Evolutionary conservation across 1,140 invertebrate genomes (phyloP).

Genomic region (Drosophila dunni): DNA sequence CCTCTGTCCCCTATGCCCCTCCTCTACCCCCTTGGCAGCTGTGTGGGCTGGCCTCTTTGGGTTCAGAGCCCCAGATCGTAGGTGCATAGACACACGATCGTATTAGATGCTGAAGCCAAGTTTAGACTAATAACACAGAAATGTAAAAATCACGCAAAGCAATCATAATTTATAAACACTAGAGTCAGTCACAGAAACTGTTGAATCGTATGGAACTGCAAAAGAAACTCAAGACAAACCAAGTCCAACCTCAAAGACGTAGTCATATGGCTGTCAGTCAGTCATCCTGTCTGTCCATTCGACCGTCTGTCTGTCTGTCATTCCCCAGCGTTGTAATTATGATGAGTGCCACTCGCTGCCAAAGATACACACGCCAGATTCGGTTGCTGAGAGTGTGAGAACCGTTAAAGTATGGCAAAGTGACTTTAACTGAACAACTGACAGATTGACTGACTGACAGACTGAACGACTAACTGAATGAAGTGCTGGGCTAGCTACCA

Average conservation of each 20-base stretch:
- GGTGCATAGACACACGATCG: slow-evolving; percentile 3
- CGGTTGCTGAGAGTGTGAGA: slow-evolving; percentile 72
- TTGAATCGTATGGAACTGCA: slow-evolving; percentile 8
- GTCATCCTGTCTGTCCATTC: slow-evolving; percentile 24
- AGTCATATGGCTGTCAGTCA: slow-evolving; percentile 23
- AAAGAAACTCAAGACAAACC: not conserved
- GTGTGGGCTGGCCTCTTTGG: slow-evolving; percentile 34
- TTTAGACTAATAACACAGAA: slow-evolving; percentile 70
- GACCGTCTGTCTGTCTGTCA: slow-evolving; percentile 32
- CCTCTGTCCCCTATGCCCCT: not conserved
- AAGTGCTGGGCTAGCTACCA: slow-evolving; percentile 45
- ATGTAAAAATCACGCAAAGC: slow-evolving; percentile 69
- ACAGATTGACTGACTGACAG: slow-evolving; percentile 9
- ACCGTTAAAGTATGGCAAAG: slow-evolving; percentile 74
- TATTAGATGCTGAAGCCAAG: slow-evolving; percentile 39
- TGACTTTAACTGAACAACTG: slow-evolving; percentile 48
- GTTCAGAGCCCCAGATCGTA: slow-evolving; percentile 28
- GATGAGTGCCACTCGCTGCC: slow-evolving; percentile 67
- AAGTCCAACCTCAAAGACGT: slow-evolving; percentile 14
- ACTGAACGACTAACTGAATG: slow-evolving; percentile 22
- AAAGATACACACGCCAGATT: slow-evolving; percentile 69
- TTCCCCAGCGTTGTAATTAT: slow-evolving; percentile 62
- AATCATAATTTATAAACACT: slow-evolving; percentile 69
- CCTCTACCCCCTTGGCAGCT: not conserved
- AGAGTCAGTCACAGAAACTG: slow-evolving; percentile 33